Conservation (phyloP, 2,113 vertebrate genomes). For the Pelobates fuscus region DNA sequence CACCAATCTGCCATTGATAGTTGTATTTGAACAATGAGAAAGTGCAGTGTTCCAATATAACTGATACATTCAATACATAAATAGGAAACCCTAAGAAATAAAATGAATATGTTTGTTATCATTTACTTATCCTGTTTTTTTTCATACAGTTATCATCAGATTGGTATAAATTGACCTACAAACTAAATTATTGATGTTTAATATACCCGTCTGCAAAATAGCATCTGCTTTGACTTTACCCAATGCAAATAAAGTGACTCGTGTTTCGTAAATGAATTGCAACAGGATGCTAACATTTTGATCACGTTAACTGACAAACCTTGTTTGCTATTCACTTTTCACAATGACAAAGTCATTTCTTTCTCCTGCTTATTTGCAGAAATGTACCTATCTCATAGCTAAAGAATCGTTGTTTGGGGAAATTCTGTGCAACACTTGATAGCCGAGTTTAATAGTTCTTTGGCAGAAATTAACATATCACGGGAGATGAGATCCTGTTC, state of each 20-base stretch:
- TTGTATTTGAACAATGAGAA: too few relatives aligned
- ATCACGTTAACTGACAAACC: slow-evolving; percentile 50
- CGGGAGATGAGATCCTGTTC: slow-evolving; percentile 15
- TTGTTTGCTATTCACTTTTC: slow-evolving; percentile 50
- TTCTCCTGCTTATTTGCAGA: slow-evolving; percentile 41
- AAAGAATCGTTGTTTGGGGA: slow-evolving; percentile 39
- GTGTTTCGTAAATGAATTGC: slow-evolving; percentile 41
- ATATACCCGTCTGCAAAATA: slow-evolving; percentile 39
- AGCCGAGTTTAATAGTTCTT: slow-evolving; percentile 38
- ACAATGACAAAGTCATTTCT: slow-evolving; percentile 45
- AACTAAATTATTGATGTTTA: slow-evolving; percentile 37
- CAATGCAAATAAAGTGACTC: slow-evolving; percentile 45
- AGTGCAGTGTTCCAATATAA: too few relatives aligned
- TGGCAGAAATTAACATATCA: slow-evolving; percentile 43
- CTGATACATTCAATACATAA: too few relatives aligned
- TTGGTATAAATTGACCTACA: slow-evolving; percentile 23
- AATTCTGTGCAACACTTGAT: slow-evolving; percentile 42
- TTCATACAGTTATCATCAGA: too few relatives aligned
- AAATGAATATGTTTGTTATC: too few relatives aligned
- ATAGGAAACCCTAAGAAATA: too few relatives aligned
- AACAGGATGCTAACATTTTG: slow-evolving; percentile 48
- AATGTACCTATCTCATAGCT: slow-evolving; percentile 34
- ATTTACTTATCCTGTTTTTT: too few relatives aligned
- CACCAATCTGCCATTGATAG: too few relatives aligned
- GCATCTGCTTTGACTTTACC: slow-evolving; percentile 41